Base-by-base conservation (phyloP, 1,140 invertebrate species). In the Sminthurinus signatus region DNA sequence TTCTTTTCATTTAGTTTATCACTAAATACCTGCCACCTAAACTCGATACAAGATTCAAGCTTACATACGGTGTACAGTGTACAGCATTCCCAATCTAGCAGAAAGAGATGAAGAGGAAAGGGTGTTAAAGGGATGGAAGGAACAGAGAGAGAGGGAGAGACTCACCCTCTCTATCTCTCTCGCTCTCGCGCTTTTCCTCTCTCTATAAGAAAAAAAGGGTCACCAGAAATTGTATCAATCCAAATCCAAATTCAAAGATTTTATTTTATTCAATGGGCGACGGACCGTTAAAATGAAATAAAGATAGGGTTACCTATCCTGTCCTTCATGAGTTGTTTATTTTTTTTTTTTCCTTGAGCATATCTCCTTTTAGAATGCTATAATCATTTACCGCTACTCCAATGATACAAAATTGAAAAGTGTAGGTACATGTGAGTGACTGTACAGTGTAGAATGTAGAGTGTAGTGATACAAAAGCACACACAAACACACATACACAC, bases 231-330 rank as follows among this genome's bases (percentile, higher is more conserved):
- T 65, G 63, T 65, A 60, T 65, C 63, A 65, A 48, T 65, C 50
- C 62, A 46, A 39, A n/a, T n/a, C n/a, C 48, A 50, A 32, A 63
- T 52, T 57, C 60, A 65, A 65, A 65, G 57, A 54, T n/a, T n/a
- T n/a, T n/a, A n/a, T n/a, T n/a, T n/a, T n/a, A n/a, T n/a, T n/a
- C n/a, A 28, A 56, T 32, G 55, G 62, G 67, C 55, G 67, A 69
- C 62, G 67, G 65, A 69, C 67, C 67, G 67, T 69, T 69, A 69
- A 69, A 68, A 65, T 69, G 67, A 63, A 68, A 57, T 57, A 44
- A 62, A 48, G 67, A 69, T 69, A 69, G 67, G 67, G 67, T 69
- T 69, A 69, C 67, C 19, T 60, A 27, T 60, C 61, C 39, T 60
- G 54, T 63, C 46, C 48, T 32, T 51, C 27, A 36, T 56, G 39